Evolutionary conservation across 1,140 invertebrate genomes (phyloP), one percentile per base, ranked within the genome.

Genomic region (Drosophila nasuta): DNA sequence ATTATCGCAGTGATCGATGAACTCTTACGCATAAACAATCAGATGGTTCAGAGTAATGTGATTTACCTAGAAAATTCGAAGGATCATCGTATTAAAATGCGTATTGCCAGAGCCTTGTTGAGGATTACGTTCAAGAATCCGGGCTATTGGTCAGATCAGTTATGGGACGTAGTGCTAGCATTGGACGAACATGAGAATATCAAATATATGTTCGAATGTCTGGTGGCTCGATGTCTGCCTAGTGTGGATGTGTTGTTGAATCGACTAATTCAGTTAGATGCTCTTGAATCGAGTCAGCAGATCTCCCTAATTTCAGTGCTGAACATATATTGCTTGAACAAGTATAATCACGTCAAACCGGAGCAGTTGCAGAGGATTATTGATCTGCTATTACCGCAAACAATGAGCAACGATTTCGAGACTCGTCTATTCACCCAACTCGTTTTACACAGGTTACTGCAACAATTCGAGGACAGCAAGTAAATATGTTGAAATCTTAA

Each of bases 351-450:
- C 2, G 41, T 72, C 5, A 65, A 41, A 3, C 1, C 58, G 25
- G 62, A 66, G n/a, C 51, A 65, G 4, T 52, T 72, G 11, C 69
- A 66, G 45, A n/a, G 33, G 0, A 58, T 72, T 11, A 33, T 72
- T 25, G 62, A 72, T 48, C 33, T 82, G 3, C 85, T 96, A 43
- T 81, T 96, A 10, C 94, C 95, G 2, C 95, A 95, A 91, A 96
- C 95, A 20, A 97, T 97, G 95, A 95, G 95, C 5, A 95, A 97
- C 75, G 94, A 97, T 82, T 97, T 96, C 86, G 96, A 95, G 77
- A 94, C 96, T 28, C 93, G 97, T 59, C 92, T 97, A 1, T 95
- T 96, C 92, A 95, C 96, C 17, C 96, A 97, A 77, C 82, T 93
- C 38, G 79, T 92, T 13, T 67, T 82, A 10, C 79, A 88, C 68